Evolutionary conservation across 1,140 invertebrate genomes (phyloP).

Genomic region (Mamestra configurata): DNA sequence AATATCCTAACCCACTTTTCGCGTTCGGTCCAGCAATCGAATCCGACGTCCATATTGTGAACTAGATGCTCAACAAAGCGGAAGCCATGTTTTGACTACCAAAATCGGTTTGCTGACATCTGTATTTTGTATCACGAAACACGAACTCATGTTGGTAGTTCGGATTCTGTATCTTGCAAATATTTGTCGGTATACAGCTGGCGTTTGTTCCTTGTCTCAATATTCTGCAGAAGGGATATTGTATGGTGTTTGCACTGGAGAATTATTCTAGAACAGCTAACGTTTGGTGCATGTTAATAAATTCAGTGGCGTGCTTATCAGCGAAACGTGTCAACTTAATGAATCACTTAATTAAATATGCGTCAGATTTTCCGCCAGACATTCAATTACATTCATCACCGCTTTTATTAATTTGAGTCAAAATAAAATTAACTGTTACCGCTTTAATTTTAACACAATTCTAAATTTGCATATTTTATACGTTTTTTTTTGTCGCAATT

Average conservation of each 20-base stretch:
- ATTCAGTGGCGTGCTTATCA: constrained; percentile 5
- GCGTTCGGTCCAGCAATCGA: background rate
- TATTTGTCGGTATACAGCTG: background rate
- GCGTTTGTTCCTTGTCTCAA: background rate
- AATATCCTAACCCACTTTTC: background rate
- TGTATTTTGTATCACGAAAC: background rate
- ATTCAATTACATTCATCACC: constrained; percentile 5
- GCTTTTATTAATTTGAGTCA: background rate
- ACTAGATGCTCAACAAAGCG: background rate
- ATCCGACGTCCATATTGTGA: background rate
- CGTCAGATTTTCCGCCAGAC: background rate
- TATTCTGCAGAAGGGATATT: background rate
- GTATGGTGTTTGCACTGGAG: background rate
- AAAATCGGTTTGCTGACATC: background rate
- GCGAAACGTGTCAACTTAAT: constrained; percentile 7
- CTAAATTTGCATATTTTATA: background rate
- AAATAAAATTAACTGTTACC: background rate
- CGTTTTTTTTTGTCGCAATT: background rate
- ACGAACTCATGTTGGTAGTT: background rate
- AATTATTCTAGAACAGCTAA: background rate
- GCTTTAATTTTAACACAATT: background rate
- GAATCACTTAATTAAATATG: constrained; percentile 20
- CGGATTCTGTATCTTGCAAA: background rate
- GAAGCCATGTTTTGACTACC: background rate
- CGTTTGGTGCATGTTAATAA: background rate